Evolutionary conservation across 2,113 vertebrate species (phyloP), one percentile per base, ranked within the genome.

Genomic region (Dryoscopus gambensis): DNA sequence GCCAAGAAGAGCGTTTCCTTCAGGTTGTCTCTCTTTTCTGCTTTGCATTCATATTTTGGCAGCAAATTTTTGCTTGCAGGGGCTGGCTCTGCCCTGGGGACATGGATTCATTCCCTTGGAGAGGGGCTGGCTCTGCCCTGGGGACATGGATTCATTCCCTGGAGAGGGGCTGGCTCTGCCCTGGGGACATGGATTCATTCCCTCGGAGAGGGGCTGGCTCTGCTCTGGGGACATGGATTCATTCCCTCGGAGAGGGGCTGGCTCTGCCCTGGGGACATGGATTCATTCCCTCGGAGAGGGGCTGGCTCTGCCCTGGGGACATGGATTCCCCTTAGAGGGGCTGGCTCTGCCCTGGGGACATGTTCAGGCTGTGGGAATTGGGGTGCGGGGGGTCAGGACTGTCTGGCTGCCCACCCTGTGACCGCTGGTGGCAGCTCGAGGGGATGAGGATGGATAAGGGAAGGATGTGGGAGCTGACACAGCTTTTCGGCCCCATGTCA

Each of bases 351-450:
- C 4, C 11, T 3, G 7, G 78, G 53, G 40, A 35, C 2, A 6
- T 0, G 4, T 39, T 52, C 50, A 39, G 90, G 40, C 46, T 69
- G 49, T 1, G 2, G 65, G 9, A n/a, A 1, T 12, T 8, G 6
- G 50, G 59, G 4, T 27, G 35, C 24, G 6, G 19, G 63, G 62
- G 30, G 40, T 49, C 1, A 5, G 52, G 39, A 2, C n/a, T 59
- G 19, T 49, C 81, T 35, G 6, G 5, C 19, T 78, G 60, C 46
- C 75, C 13, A 7, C 8, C 10, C 19, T 1, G 22, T 1, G 6
- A 1, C 44, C n/a, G 39, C 84, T 33, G 27, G 8, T 37, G 63
- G 56, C 73, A 33, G 13, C 47, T 25, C 0, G 79, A 21, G 9
- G 35, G 62, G 44, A 35, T 76, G 31, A 39, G 67, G 27, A 8